phyloP scores from a whole-genome alignment of 2,888 invertebrate genomes.

The Hipparchia sbordonii region DNA sequence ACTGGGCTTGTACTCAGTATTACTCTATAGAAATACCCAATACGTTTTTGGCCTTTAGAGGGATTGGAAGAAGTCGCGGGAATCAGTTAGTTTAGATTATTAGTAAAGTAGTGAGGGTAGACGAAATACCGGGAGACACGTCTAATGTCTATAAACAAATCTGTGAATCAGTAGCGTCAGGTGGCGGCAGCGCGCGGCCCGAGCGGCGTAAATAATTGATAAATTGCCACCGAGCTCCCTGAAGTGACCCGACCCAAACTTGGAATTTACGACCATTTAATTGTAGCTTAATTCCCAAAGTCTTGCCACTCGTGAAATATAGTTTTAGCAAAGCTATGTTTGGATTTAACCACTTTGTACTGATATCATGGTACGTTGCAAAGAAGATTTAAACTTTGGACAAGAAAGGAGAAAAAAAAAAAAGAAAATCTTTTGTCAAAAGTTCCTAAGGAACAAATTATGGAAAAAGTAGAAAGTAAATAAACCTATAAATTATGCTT shows the following conservation, averaged over 20 bases:
- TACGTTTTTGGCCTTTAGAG: no score
- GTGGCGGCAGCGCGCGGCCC: constrained; percentile 55
- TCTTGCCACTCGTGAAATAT: constrained; percentile 73
- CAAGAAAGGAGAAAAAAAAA: no score
- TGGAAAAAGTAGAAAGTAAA: no score
- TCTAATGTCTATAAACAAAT: constrained; percentile 59
- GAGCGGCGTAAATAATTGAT: constrained; percentile 83
- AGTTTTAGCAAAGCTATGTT: constrained; percentile 50
- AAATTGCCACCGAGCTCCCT: constrained; percentile 79
- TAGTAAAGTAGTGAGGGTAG: not conserved
- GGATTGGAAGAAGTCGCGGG: no score
- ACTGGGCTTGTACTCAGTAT: no score
- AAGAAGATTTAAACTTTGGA: no score
- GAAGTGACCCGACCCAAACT: constrained; percentile 75
- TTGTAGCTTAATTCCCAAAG: constrained; percentile 79
- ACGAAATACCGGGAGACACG: constrained; percentile 31
- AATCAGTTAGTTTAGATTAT: no score
- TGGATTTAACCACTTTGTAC: constrained; percentile 12
- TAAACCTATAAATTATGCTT: no score
- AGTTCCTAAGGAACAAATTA: no score
- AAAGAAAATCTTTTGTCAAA: no score
- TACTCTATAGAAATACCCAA: no score
- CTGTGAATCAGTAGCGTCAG: constrained; percentile 50
- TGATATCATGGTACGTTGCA: not conserved
- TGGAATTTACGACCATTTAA: constrained; percentile 80